A percentile compares a stretch with the other conserved stretches of the same genome.
Conservation (phyloP, 2,888 invertebrate species). For the Luperina testacea region DNA sequence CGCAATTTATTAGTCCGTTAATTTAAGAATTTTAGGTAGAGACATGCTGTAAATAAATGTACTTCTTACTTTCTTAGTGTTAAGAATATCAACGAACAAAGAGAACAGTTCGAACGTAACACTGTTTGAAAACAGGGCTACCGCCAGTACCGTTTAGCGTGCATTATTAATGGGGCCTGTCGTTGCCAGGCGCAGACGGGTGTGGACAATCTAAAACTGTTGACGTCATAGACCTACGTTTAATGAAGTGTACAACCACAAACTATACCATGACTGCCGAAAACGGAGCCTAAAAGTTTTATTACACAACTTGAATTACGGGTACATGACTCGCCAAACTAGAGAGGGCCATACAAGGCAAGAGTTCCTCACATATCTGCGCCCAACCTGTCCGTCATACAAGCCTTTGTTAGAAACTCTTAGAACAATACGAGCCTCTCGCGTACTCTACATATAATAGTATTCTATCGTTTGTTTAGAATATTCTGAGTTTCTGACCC, state of each 20-base stretch:
- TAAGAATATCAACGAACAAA: slow-evolving; percentile 16
- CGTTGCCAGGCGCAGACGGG: slow-evolving; percentile 24
- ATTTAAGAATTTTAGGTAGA: slow-evolving; percentile 43
- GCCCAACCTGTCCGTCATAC: slow-evolving; percentile 65
- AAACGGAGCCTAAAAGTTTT: slow-evolving; percentile 67
- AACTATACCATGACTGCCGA: slow-evolving; percentile 60
- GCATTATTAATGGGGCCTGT: slow-evolving; percentile 47
- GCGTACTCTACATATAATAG: slow-evolving; percentile 60
- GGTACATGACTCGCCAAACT: slow-evolving; percentile 77
- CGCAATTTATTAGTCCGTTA: slow-evolving; percentile 58
- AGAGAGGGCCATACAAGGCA: slow-evolving; percentile 32
- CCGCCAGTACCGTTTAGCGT: slow-evolving; percentile 17
- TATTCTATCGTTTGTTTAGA: slow-evolving; percentile 77
- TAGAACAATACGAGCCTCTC: slow-evolving; percentile 63
- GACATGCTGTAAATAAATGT: slow-evolving; percentile 16
- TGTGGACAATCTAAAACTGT: slow-evolving; percentile 34
- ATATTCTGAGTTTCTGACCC: slow-evolving; percentile 77
- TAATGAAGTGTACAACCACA: slow-evolving; percentile 56
- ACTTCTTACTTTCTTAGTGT: neutral
- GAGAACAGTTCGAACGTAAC: slow-evolving; percentile 2
- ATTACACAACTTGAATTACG: slow-evolving; percentile 81
- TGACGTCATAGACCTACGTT: slow-evolving; percentile 47
- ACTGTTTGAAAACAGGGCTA: slow-evolving; percentile 21
- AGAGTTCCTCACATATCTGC: slow-evolving; percentile 60
- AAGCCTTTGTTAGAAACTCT: slow-evolving; percentile 65